Percentiles rank a stretch among this genome's conserved stretches.
These are phyloP conservation scores for Idaea dimidiata DNA, from an alignment of 2,888 invertebrate genomes.

Conservation along the genomic window DNA sequence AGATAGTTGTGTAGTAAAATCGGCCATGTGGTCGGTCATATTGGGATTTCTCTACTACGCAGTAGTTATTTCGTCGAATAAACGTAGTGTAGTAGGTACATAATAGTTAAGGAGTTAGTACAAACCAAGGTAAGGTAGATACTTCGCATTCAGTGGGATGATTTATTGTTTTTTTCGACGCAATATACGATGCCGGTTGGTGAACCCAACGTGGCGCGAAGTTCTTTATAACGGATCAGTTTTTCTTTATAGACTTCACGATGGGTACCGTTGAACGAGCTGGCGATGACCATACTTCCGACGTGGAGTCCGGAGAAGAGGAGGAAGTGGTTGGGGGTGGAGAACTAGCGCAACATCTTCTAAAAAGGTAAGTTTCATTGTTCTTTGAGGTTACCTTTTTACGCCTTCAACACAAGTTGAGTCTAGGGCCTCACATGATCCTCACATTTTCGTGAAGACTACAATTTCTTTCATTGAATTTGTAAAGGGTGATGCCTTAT, in stretches of 20 bases:
- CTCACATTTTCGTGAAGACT: background rate
- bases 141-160: slow-evolving; percentile 17
- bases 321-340: slow-evolving; percentile 81
- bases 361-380: slow-evolving; percentile 58
- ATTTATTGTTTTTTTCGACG: slow-evolving; percentile 21
- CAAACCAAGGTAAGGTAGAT: slow-evolving; percentile 17
- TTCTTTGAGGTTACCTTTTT: background rate
- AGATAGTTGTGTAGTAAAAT: slow-evolving; percentile 31
- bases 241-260: slow-evolving; percentile 61
- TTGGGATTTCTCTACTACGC: slow-evolving; percentile 68
- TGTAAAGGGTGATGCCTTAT: background rate
- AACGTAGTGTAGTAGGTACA: slow-evolving; percentile 34
- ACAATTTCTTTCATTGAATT: background rate
- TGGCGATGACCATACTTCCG: slow-evolving; percentile 82
- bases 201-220: slow-evolving; percentile 70
- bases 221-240: slow-evolving; percentile 29
- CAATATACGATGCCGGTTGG: slow-evolving; percentile 46
- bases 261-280: slow-evolving; percentile 86
- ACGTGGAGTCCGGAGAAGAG: slow-evolving; percentile 85
- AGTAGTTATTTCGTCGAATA: slow-evolving; percentile 53
- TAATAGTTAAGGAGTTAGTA: slow-evolving; percentile 26
- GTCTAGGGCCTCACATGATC: background rate
- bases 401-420: background rate
- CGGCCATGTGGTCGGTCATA: slow-evolving; percentile 72
- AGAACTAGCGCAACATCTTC: slow-evolving; percentile 65